Conservation (phyloP, 2,888 invertebrate species). For the Geotrupes spiniger region DNA sequence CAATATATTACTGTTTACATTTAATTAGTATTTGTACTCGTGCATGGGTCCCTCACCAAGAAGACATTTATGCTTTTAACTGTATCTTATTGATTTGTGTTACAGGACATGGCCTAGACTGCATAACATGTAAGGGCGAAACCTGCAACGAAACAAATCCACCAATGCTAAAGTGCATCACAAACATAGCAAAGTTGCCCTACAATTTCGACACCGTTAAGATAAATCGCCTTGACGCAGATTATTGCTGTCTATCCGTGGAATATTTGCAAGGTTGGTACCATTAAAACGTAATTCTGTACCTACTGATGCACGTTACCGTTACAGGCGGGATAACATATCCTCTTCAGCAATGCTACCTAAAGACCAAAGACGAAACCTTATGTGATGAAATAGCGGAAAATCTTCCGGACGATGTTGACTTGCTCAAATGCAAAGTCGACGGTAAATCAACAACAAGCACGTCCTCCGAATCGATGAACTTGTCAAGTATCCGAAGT, state of each 20-base stretch:
- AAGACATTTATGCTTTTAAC: no score
- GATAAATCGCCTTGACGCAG: neutral
- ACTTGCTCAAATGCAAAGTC: neutral
- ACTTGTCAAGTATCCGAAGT: no score
- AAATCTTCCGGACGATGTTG: neutral
- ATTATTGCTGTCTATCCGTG: neutral
- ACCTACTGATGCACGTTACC: neutral
- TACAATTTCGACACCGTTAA: neutral
- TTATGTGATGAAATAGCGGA: neutral
- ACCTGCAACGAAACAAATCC: neutral
- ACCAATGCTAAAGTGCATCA: neutral
- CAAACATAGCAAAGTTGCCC: neutral
- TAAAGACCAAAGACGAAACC: neutral
- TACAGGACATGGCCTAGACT: neutral
- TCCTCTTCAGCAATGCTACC: neutral
- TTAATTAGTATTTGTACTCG: no score
- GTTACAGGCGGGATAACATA: neutral
- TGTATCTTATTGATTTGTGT: neutral
- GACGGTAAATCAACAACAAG: no score
- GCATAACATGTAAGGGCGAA: neutral
- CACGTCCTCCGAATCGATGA: no score
- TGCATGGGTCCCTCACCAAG: no score
- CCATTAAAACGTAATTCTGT: neutral
- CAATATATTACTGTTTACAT: no score
- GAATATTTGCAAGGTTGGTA: no score